Evolutionary conservation across 2,888 invertebrate species (phyloP).

Genomic region (Netelia virgata): DNA sequence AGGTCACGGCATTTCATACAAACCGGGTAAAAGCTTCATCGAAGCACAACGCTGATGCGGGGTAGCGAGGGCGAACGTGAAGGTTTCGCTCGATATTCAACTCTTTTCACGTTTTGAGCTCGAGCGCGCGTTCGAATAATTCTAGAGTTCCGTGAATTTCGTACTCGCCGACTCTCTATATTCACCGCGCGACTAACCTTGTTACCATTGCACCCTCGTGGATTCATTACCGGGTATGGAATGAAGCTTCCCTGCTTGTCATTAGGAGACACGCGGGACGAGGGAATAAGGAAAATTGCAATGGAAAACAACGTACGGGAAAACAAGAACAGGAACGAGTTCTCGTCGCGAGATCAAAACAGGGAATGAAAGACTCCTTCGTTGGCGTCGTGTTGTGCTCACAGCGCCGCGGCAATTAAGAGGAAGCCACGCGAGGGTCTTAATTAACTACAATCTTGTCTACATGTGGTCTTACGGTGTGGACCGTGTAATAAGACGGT

Average conservation of each 20-base stretch:
- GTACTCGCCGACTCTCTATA: neutral
- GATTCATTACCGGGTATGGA: neutral
- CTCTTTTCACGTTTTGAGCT: constrained; percentile 27
- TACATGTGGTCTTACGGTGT: neutral
- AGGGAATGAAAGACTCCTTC: constrained; percentile 33
- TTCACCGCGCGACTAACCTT: neutral
- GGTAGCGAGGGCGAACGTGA: constrained; percentile 17
- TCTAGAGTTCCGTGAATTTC: constrained; percentile 23
- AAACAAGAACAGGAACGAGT: constrained; percentile 11
- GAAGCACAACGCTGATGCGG: constrained; percentile 1
- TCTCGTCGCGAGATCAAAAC: constrained; percentile 8
- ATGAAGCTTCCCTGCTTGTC: constrained; percentile 37
- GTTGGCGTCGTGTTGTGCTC: constrained; percentile 3
- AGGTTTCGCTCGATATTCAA: constrained; percentile 57
- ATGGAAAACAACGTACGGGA: constrained; percentile 41
- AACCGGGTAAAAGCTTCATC: constrained; percentile 26
- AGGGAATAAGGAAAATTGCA: constrained; percentile 26
- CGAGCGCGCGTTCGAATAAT: constrained; percentile 19
- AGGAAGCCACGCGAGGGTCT: constrained; percentile 56
- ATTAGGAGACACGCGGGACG: constrained; percentile 46
- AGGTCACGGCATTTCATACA: constrained; percentile 55
- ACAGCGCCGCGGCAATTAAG: constrained; percentile 50
- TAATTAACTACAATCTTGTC: constrained; percentile 57
- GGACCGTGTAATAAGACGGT: constrained; percentile 29
- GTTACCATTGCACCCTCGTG: constrained; percentile 2